Evolutionary conservation across 64 coral and sea anemone species (phyloP).

Genomic region (Platygyra sinensis): DNA sequence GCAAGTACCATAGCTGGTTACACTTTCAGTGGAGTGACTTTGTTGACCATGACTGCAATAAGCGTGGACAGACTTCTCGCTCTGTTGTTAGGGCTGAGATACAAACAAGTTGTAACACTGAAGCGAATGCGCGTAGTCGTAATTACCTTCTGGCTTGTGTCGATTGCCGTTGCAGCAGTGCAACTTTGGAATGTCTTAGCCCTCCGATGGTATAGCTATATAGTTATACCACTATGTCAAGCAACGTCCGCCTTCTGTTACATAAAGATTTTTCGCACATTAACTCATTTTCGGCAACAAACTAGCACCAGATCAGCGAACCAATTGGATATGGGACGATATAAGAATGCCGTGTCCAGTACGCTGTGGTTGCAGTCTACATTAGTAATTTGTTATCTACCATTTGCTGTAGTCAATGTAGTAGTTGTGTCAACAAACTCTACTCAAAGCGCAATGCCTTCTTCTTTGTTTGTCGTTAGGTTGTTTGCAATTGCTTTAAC

Average conservation of each 20-base stretch:
- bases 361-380: neutral
- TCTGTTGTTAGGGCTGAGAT: neutral
- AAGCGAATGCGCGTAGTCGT: neutral
- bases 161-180: neutral
- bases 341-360: neutral
- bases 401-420: neutral
- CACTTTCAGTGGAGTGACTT: neutral
- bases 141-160: neutral
- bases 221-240: neutral
- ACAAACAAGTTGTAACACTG: neutral
- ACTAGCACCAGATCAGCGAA: neutral
- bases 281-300: neutral
- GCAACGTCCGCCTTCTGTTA: neutral
- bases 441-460: neutral
- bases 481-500: neutral
- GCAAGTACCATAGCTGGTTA: neutral
- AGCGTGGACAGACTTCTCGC: slow-evolving; percentile 21
- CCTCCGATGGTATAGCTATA: neutral
- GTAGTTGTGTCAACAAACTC: neutral
- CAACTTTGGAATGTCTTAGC: neutral
- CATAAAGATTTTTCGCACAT: neutral
- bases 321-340: neutral
- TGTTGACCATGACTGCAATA: slow-evolving; percentile 4
- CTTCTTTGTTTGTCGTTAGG: neutral
- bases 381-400: neutral